Conservation (phyloP, 2,113 vertebrate genomes). For the Loxodonta africana region DNA sequence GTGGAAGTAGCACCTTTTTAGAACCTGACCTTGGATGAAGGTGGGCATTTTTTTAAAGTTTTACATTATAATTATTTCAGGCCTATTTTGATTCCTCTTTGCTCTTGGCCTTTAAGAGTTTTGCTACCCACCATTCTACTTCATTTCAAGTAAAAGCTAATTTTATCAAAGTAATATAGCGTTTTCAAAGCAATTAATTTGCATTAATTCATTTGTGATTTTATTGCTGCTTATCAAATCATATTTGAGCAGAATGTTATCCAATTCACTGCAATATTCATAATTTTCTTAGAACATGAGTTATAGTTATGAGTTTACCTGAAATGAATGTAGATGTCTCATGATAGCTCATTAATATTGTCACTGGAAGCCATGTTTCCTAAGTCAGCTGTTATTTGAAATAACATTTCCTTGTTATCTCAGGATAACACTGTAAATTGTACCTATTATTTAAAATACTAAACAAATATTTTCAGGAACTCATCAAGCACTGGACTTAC, state of each 20-base stretch:
- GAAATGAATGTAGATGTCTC: slow-evolving; percentile 60
- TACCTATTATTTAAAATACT: slow-evolving; percentile 81
- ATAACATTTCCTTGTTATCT: slow-evolving; percentile 74
- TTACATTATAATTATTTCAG: slow-evolving; percentile 52
- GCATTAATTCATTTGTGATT: slow-evolving; percentile 67
- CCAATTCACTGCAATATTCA: slow-evolving; percentile 65
- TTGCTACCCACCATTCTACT: background rate
- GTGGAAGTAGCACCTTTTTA: background rate
- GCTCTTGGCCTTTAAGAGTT: background rate
- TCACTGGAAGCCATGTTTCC: slow-evolving; percentile 46
- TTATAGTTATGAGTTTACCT: slow-evolving; percentile 64
- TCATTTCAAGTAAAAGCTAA: slow-evolving; percentile 64
- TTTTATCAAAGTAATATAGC: slow-evolving; percentile 59
- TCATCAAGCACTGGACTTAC: slow-evolving; percentile 83
- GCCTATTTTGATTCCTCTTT: slow-evolving; percentile 42
- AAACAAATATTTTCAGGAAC: slow-evolving; percentile 85
- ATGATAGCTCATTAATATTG: slow-evolving; percentile 56
- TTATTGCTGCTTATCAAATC: slow-evolving; percentile 64
- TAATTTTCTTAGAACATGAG: slow-evolving; percentile 71
- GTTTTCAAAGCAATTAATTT: slow-evolving; percentile 78
- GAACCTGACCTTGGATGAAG: background rate
- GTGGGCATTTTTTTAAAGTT: background rate
- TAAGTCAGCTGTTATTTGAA: slow-evolving; percentile 68
- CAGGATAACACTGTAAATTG: slow-evolving; percentile 78
- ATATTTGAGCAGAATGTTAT: slow-evolving; percentile 73